phyloP scores from a whole-genome alignment of 2,888 invertebrate genomes.

The Hetaerina titia region DNA sequence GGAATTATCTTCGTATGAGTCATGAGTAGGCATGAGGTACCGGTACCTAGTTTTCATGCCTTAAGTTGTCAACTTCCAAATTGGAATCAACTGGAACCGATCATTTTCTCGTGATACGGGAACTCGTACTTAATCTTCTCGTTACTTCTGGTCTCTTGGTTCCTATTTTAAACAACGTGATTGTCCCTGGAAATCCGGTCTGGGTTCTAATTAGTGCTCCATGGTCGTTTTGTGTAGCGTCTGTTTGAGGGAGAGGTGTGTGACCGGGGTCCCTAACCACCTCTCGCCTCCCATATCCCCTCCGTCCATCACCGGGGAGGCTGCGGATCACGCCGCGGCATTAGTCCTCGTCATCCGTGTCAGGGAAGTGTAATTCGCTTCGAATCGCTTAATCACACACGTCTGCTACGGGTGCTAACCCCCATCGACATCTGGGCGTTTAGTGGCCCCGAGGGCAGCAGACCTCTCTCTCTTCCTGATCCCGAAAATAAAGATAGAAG shows the following conservation, averaged over 20 bases:
- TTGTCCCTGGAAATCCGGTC: background rate
- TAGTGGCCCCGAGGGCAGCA: background rate
- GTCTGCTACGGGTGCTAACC: background rate
- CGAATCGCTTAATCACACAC: slow-evolving; percentile 1
- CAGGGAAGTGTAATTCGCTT: background rate
- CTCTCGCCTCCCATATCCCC: background rate
- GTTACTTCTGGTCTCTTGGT: background rate
- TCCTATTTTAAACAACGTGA: background rate
- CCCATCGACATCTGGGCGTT: background rate
- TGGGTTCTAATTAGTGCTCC: background rate
- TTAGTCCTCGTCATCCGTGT: background rate
- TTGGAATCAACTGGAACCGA: too few species aligned
- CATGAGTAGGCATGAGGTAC: too few species aligned
- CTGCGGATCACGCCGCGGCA: background rate
- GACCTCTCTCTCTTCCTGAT: background rate
- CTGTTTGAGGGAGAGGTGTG: background rate
- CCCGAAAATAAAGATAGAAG: background rate
- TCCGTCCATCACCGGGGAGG: background rate
- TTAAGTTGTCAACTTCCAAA: too few species aligned
- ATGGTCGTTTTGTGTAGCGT: background rate
- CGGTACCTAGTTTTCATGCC: too few species aligned
- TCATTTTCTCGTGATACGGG: too few species aligned
- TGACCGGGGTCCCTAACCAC: background rate
- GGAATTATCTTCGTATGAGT: too few species aligned
- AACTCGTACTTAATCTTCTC: too few species aligned